Evolutionary conservation across 2,113 vertebrate genomes (phyloP).

Genomic region (Neotragus pygmaeus): DNA sequence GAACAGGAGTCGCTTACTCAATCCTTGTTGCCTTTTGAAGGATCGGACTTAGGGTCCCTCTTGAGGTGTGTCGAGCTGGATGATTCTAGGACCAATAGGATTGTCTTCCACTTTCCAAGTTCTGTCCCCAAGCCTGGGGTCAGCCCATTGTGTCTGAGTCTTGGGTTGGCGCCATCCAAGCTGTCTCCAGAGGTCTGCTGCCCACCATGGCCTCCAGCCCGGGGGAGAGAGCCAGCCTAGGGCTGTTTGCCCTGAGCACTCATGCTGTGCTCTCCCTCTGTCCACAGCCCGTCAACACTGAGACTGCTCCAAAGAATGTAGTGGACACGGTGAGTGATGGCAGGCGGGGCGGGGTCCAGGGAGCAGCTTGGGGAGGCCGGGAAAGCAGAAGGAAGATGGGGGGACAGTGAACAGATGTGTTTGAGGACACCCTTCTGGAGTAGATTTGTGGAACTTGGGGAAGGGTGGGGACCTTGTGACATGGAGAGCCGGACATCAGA

Average conservation of each 20-base stretch:
- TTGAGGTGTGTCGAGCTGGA: background rate
- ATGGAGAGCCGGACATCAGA: background rate
- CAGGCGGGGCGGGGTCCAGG: accelerated
- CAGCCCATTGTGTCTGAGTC: background rate
- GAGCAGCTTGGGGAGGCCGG: background rate
- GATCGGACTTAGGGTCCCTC: background rate
- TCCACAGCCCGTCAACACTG: constrained; percentile 57
- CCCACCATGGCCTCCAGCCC: background rate
- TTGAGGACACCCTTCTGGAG: background rate
- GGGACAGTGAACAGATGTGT: background rate
- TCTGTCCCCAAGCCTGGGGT: background rate
- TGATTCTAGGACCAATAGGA: background rate
- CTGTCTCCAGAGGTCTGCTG: background rate
- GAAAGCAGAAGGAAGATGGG: background rate
- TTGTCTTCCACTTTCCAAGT: background rate
- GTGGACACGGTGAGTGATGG: constrained; percentile 57
- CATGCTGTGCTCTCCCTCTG: background rate
- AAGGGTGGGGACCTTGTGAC: background rate
- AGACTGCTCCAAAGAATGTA: constrained; percentile 62
- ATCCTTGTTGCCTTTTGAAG: background rate
- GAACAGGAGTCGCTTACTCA: background rate
- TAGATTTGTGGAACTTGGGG: background rate
- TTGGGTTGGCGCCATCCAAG: background rate
- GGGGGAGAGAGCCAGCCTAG: background rate
- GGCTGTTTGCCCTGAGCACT: background rate